Evolutionary conservation across 2,888 invertebrate genomes (phyloP), one percentile per base, ranked within the genome.

Genomic region (Metalampra italica): DNA sequence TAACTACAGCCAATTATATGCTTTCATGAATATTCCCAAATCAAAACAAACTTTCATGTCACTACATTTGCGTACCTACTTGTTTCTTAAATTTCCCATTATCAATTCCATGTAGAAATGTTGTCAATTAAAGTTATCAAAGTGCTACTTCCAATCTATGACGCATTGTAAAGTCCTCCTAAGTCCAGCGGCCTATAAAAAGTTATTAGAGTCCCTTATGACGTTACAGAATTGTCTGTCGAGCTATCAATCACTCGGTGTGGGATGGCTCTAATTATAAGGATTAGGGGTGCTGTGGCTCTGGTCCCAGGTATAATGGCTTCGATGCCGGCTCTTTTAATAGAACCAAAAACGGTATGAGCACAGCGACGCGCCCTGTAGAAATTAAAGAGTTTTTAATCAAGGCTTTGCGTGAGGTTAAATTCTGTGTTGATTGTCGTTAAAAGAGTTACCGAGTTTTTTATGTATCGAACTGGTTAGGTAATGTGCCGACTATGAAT

Each of bases 181-280:
- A 52, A 59, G 54, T 47, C 45, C 47, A 51, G 44, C 52, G 45
- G 45, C 50, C 43, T 45, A 45, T 71, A 76, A 79, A 84, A 82
- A 79, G 67, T 77, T 75, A 87, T 85, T 82, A 83, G 85, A 80
- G 69, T 71, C 74, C 77, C 77, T 83, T 87, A 81, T 72, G 71
- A 73, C 73, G 68, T 62, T 61, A 57, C 63, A 52, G 67, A 64
- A 67, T 69, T 64, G 65, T 62, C 68, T 64, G 54, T 56, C 57
- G 56, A 68, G 74, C 84, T 79, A 87, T 89, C 85, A 87, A 87
- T 88, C 88, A 89, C 79, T 52, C 77, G 59, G 66, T 75, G 71
- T 78, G 82, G 83, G 82, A 84, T 71, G 81, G 66, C 75, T 74
- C 68, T 88, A 89, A 89, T 89, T 89, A 87, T 82, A 81, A 85